A percentile compares a stretch with the other conserved stretches of the same genome.
Evolutionary conservation across 2,113 vertebrate genomes (phyloP).

Genomic region (Myrmecophaga tridactyla): DNA sequence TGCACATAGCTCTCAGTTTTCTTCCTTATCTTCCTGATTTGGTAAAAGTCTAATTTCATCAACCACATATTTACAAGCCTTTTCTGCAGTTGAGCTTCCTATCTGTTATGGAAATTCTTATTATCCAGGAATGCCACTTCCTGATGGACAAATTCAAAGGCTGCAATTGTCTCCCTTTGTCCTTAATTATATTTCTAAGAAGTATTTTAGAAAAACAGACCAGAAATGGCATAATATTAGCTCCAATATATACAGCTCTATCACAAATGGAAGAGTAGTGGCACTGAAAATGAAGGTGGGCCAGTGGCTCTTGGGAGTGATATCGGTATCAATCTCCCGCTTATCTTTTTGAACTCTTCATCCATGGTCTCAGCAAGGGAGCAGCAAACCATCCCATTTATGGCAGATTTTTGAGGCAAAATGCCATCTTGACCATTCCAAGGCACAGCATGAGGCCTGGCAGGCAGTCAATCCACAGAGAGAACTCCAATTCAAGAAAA

Average conservation of each 20-base stretch:
- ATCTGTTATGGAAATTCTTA: not conserved
- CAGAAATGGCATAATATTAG: not conserved
- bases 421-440: not conserved
- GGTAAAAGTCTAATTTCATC: slow-evolving; percentile 36
- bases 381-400: not conserved
- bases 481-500: not conserved
- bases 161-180: not conserved
- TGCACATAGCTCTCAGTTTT: not conserved
- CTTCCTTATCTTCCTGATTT: slow-evolving; percentile 11
- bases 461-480: not conserved
- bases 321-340: not conserved
- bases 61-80: not conserved
- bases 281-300: not conserved
- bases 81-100: not conserved
- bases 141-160: not conserved
- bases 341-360: not conserved
- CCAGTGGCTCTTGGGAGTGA: not conserved
- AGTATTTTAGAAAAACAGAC: slow-evolving; percentile 23
- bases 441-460: not conserved
- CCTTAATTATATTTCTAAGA: slow-evolving; percentile 24
- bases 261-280: not conserved
- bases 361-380: not conserved
- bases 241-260: not conserved
- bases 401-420: not conserved
- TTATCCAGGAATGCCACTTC: slow-evolving; percentile 11